Conservation (phyloP, 2,113 vertebrate species). For the Origma solitaria region DNA sequence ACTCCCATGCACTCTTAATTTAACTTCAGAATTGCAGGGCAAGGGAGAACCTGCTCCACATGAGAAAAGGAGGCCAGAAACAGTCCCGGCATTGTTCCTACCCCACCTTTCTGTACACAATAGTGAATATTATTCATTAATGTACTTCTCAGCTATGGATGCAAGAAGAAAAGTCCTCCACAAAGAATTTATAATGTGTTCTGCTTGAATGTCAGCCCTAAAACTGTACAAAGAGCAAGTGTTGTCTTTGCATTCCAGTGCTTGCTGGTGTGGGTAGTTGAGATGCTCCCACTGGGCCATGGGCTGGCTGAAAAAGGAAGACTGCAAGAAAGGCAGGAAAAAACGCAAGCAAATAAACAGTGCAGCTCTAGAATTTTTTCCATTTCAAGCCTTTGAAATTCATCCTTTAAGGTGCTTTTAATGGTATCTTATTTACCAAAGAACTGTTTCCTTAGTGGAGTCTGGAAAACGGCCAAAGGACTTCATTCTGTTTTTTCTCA, state of each 20-base stretch:
- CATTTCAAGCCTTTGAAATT: background rate
- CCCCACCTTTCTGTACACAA: constrained; percentile 44
- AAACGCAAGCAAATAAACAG: background rate
- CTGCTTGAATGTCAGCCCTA: constrained; percentile 54
- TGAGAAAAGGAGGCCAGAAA: background rate
- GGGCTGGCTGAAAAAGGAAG: background rate
- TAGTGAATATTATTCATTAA: background rate
- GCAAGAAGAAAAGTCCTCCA: constrained; percentile 53
- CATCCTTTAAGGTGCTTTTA: background rate
- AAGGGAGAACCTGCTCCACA: background rate
- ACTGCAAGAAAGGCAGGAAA: background rate
- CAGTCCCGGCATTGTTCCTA: background rate
- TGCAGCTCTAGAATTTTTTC: background rate
- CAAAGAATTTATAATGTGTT: constrained; percentile 47
- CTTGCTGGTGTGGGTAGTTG: constrained; percentile 38
- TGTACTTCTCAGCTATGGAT: background rate
- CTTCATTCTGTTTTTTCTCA: background rate
- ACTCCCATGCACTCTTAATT: background rate
- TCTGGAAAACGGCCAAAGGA: background rate
- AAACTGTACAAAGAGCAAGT: constrained; percentile 43
- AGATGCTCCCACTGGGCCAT: background rate
- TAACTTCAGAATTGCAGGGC: background rate
- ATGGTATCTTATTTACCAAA: background rate
- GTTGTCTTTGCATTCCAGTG: constrained; percentile 42
- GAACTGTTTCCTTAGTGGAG: background rate